Evolutionary conservation across 2,888 invertebrate species (phyloP).

Genomic region (Oxystoma pomonae): DNA sequence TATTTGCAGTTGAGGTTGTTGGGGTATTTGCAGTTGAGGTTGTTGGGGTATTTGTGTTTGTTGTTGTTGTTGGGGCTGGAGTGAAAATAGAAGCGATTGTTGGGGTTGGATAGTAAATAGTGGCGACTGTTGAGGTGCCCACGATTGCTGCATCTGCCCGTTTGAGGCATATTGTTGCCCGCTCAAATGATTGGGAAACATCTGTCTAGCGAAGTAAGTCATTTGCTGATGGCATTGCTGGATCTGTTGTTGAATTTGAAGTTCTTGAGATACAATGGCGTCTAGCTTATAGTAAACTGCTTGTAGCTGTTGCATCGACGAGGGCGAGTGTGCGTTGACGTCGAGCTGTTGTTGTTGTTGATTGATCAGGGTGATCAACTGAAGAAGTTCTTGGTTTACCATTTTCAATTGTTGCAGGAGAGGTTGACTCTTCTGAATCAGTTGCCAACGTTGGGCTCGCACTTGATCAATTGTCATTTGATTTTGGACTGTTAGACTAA

Average conservation of each 20-base stretch:
- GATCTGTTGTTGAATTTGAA: not conserved
- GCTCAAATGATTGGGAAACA: not conserved
- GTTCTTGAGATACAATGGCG: not conserved
- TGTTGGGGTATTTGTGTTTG: not conserved
- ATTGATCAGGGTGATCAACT: not conserved
- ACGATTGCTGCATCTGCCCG: not conserved
- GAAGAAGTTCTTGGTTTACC: not conserved
- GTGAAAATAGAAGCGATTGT: not conserved
- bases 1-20: not conserved
- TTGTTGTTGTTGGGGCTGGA: not conserved
- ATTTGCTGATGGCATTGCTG: not conserved
- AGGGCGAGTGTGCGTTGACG: not conserved
- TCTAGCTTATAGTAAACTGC: not conserved
- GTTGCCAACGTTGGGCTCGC: not conserved
- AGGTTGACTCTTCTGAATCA: not conserved
- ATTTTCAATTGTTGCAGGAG: not conserved
- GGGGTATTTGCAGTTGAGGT: not conserved
- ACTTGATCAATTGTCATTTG: not conserved
- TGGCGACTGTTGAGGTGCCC: not conserved
- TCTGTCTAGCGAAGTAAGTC: not conserved
- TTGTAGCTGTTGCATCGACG: not conserved
- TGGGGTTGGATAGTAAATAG: not conserved
- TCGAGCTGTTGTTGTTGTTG: not conserved
- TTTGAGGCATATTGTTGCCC: not conserved
- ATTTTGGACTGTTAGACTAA: not conserved